Base-by-base conservation (phyloP, 2,888 invertebrate species). In the Margaritifera margaritifera region DNA sequence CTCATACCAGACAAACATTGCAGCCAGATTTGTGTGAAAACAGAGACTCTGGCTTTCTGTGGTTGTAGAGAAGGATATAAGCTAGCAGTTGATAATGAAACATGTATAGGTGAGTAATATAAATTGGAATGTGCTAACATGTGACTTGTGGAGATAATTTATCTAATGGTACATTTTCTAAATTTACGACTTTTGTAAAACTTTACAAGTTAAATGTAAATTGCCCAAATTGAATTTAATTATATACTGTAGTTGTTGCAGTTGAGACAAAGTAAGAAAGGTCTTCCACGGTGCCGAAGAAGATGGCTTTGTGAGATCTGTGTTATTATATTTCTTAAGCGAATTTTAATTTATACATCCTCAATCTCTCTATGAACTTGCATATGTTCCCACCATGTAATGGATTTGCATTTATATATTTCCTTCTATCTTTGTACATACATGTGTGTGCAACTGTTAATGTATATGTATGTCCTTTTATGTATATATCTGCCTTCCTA, bases 1-100 rank as follows among this genome's bases (percentile, higher is more conserved):
- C 8, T 52, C 18, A 71, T 77, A 19, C 63, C 69, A n/a, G 68
- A 64, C 22, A 50, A 62, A 0, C 64, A 67, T 20, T 77, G 77
- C 62, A 71, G 71, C 18, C 56, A 77, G 56, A 75, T 73, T 15
- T 77, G 77, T 62, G 8, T 62, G n/a, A 66, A 73, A 25, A 61
- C 66, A 11, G 22, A 69, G 22, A n/a, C 66, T 25, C 52, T 27
- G 11, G 55, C 74, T 51, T 68, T 71, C 2, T 98, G 98, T 84
- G 93, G 93, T 72, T 98, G 98, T 64, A 74, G 71, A 20, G 64
- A 68, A 11, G 84, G 84, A 2, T 81, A 70, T 69, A 66, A 87
- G 11, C 74, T 83, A 0, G 69, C 74, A 5, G 65, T 70, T 2
- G 81, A 82, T 62, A 60, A 72, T 18, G 62, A 74, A 55, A 78